phyloP scores from a whole-genome alignment of 2,797 vertebrate species.

The Acanthopagrus latus region DNA sequence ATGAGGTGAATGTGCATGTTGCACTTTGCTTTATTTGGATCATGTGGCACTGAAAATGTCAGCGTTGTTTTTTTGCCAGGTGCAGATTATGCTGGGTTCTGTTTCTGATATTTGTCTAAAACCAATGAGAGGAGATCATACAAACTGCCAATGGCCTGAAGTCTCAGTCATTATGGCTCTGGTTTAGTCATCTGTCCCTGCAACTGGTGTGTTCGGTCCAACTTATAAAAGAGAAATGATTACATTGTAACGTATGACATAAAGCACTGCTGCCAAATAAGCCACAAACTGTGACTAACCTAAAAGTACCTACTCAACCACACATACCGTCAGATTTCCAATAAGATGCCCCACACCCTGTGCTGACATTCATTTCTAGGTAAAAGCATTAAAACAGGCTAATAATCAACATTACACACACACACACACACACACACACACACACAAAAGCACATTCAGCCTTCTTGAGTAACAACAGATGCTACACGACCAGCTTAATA shows the following conservation, averaged over 20 bases:
- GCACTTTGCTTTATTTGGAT: slow-evolving; percentile 3
- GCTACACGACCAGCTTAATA: slow-evolving; percentile 39
- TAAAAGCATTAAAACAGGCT: slow-evolving; percentile 49
- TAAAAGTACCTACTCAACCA: slow-evolving; percentile 14
- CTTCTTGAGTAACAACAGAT: slow-evolving; percentile 70
- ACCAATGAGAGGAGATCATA: slow-evolving; percentile 27
- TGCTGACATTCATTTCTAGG: slow-evolving; percentile 44
- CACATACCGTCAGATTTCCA: slow-evolving; percentile 19
- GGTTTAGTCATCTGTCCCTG: slow-evolving; percentile 54
- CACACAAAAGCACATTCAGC: not conserved
- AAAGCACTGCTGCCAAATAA: slow-evolving; percentile 53
- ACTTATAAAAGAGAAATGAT: slow-evolving; percentile 53
- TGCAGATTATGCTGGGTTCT: not conserved
- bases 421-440: not conserved
- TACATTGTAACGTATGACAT: slow-evolving; percentile 35
- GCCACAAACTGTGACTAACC: slow-evolving; percentile 33
- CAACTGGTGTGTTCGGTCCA: slow-evolving; percentile 37
- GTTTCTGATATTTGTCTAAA: slow-evolving; percentile 31
- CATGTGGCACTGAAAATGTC: not conserved
- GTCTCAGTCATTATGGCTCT: slow-evolving; percentile 28
- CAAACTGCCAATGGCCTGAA: slow-evolving; percentile 30
- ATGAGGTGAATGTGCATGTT: slow-evolving; percentile 8
- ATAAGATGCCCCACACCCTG: slow-evolving; percentile 20
- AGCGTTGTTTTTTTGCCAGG: not conserved
- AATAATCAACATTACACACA: slow-evolving; percentile 42